Conservation (phyloP, 2,888 invertebrate species). For the Platynereis dumerilii region DNA sequence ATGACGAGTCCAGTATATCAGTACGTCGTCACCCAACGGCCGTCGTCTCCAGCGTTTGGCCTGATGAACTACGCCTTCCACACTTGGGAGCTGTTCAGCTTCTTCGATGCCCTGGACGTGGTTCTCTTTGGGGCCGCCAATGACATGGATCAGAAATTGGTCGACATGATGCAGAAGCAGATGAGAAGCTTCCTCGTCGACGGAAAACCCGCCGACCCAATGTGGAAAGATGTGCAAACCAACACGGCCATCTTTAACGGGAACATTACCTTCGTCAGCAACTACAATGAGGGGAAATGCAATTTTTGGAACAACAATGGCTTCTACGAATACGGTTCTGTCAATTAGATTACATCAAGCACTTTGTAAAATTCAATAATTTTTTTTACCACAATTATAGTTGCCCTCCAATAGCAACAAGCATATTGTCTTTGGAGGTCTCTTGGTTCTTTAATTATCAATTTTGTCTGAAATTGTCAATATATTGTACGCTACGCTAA, state of each 20-base stretch:
- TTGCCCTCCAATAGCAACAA: no score
- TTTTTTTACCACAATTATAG: no score
- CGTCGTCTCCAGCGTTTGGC: background rate
- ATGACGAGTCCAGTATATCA: background rate
- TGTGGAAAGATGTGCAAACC: background rate
- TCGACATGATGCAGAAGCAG: background rate
- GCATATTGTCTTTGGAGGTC: no score
- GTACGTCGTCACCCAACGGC: constrained; percentile 1
- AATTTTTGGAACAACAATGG: constrained; percentile 2
- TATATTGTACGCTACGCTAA: no score
- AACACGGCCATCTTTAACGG: background rate
- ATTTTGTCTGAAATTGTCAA: no score
- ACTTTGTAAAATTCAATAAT: no score
- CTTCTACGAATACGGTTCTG: background rate
- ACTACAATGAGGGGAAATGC: background rate
- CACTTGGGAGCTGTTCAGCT: background rate
- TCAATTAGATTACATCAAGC: constrained; percentile 1
- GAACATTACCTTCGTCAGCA: background rate
- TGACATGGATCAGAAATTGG: background rate
- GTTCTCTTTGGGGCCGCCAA: background rate
- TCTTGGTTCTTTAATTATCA: no score
- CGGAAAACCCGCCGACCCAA: background rate
- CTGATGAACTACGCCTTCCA: constrained; percentile 4
- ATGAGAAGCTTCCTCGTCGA: background rate
- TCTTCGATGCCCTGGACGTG: constrained; percentile 1